phyloP scores from a whole-genome alignment of 2,888 invertebrate species.

The Torymus tubicola region DNA sequence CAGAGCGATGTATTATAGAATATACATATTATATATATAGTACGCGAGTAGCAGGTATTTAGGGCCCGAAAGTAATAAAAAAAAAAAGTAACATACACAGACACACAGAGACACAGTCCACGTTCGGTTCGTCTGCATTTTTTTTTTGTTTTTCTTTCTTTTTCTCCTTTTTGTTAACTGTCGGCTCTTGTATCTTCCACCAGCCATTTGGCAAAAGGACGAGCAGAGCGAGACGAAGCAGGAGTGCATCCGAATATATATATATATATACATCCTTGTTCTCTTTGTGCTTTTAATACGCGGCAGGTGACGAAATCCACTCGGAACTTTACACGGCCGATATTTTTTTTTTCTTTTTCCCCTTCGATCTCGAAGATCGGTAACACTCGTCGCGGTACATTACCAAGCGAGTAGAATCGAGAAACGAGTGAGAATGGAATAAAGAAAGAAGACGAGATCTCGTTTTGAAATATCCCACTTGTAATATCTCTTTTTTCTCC shows the following conservation, averaged over 20 bases:
- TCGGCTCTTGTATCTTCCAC: conserved; percentile 8
- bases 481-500: conserved; percentile 45
- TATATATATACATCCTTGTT: conserved; percentile 12
- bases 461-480: conserved; percentile 52
- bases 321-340: conserved; percentile 23
- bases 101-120: conserved; percentile 48
- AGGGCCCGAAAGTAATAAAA: conserved; percentile 64
- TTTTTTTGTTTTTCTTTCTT: conserved; percentile 52
- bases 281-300: conserved; percentile 6
- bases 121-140: conserved; percentile 62
- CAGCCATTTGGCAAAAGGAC: background rate
- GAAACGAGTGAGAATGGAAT: background rate
- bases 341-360: too few species aligned
- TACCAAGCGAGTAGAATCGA: conserved; percentile 1
- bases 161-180: conserved; percentile 43
- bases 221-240: background rate
- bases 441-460: conserved; percentile 42
- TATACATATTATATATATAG: conserved; percentile 65
- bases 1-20: conserved; percentile 57
- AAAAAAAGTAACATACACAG: background rate
- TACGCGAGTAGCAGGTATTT: conserved; percentile 65
- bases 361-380: conserved; percentile 9
- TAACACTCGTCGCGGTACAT: background rate
- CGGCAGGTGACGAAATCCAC: conserved; percentile 4
- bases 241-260: background rate